Evolutionary conservation across 1,140 invertebrate genomes (phyloP).

Genomic region (Drosophila kikkawai): DNA sequence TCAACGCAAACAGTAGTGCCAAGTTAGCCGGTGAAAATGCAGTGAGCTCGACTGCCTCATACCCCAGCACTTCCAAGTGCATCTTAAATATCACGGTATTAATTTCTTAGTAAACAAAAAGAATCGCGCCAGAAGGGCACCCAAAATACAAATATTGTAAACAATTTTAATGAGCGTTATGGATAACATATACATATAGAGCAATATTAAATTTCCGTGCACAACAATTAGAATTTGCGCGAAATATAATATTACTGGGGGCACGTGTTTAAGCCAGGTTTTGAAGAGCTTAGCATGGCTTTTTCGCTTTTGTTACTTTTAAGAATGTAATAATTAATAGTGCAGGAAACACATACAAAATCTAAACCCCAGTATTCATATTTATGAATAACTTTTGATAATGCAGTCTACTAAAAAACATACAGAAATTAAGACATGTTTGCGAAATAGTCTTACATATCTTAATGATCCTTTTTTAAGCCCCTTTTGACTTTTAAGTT

Average conservation of each 20-base stretch:
- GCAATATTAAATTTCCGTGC: slow-evolving; percentile 15
- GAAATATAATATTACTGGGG: slow-evolving; percentile 7
- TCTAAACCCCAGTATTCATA: not conserved
- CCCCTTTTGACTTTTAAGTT: not conserved
- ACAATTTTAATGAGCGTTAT: not conserved
- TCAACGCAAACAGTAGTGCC: slow-evolving; percentile 39
- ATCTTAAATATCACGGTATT: slow-evolving; percentile 14
- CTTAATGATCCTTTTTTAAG: not conserved
- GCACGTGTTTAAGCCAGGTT: slow-evolving; percentile 23
- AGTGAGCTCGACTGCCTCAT: slow-evolving; percentile 38
- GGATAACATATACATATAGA: slow-evolving; percentile 1
- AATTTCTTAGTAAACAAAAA: slow-evolving; percentile 36
- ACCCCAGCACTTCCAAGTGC: slow-evolving; percentile 11
- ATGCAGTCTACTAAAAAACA: not conserved
- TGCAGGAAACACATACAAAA: not conserved
- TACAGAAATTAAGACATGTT: not conserved
- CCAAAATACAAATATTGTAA: slow-evolving; percentile 27
- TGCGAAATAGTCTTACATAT: not conserved
- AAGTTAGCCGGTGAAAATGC: slow-evolving; percentile 24
- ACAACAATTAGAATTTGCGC: slow-evolving; percentile 12
- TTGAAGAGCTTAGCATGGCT: not conserved
- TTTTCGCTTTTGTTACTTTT: not conserved
- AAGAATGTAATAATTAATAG: not conserved
- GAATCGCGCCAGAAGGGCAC: slow-evolving; percentile 26
- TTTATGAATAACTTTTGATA: not conserved